These are phyloP conservation scores for Magallana angulata DNA, from an alignment of 1,140 invertebrate species.

Conservation along the genomic window DNA sequence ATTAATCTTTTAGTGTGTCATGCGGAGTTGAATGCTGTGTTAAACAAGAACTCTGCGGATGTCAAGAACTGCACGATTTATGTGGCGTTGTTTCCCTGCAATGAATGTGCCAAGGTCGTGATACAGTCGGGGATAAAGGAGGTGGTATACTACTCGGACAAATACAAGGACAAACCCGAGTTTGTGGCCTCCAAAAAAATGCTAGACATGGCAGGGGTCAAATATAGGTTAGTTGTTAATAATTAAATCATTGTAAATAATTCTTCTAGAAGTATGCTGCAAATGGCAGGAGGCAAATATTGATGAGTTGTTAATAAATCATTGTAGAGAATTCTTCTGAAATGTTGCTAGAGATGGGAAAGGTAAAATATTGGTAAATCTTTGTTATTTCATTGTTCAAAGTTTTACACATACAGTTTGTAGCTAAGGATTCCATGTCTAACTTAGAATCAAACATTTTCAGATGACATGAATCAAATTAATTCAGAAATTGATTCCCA, in stretches of 20 bases:
- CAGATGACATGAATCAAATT: background rate
- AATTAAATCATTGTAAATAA: no score
- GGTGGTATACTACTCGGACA: conserved; percentile 89
- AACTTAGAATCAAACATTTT: background rate
- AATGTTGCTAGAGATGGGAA: no score
- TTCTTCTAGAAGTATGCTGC: conserved; percentile 83
- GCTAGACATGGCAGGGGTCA: conserved; percentile 88
- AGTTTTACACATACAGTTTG: background rate
- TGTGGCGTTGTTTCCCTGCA: conserved; percentile 94
- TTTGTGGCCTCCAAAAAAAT: conserved; percentile 88
- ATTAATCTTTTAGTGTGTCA: conserved; percentile 90
- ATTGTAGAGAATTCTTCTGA: no score
- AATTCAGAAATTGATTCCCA: background rate
- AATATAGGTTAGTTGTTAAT: conserved; percentile 79
- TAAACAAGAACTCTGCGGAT: conserved; percentile 92
- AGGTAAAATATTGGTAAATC: no score
- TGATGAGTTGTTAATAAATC: conserved; percentile 58
- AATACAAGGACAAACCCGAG: conserved; percentile 85
- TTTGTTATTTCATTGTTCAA: no score
- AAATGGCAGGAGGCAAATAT: conserved; percentile 86
- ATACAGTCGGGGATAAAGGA: conserved; percentile 94
- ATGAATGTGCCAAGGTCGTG: conserved; percentile 98
- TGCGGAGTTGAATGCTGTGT: conserved; percentile 97
- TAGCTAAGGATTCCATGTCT: no score
- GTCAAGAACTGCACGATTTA: conserved; percentile 91